phyloP scores from a whole-genome alignment of 2,113 vertebrate genomes.

The Peromyscus polionotus region DNA sequence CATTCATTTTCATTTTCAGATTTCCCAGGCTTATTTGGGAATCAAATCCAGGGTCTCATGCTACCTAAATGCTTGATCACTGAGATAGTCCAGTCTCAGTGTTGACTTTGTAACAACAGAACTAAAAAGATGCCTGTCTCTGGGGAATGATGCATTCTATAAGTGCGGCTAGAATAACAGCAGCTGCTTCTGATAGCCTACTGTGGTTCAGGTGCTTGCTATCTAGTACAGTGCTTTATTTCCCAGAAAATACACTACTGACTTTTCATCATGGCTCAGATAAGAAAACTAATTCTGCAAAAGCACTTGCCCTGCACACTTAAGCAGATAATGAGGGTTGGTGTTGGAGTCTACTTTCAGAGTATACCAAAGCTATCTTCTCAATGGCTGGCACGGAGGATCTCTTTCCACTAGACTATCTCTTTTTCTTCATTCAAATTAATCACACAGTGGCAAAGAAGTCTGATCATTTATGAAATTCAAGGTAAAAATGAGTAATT shows the following conservation, averaged over 20 bases:
- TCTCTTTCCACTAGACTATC: not conserved
- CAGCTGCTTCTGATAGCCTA: not conserved
- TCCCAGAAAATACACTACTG: not conserved
- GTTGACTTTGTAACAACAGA: not conserved
- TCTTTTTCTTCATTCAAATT: not conserved
- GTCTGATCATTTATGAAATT: not conserved
- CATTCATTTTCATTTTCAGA: not conserved
- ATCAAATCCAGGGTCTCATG: not conserved
- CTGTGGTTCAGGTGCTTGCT: not conserved
- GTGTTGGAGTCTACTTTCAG: not conserved
- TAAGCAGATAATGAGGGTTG: not conserved
- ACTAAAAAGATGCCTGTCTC: not conserved
- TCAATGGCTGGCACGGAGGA: not conserved
- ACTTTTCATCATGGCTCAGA: not conserved
- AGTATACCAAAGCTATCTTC: not conserved
- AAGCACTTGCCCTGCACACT: not conserved
- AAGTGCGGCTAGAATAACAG: not conserved
- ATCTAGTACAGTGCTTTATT: not conserved
- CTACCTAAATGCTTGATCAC: not conserved
- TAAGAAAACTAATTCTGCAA: not conserved
- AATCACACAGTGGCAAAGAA: not conserved
- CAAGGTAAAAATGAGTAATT: not conserved
- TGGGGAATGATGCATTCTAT: not conserved
- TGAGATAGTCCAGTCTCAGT: not conserved
- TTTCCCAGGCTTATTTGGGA: not conserved